Percentiles rank a stretch among this genome's conserved stretches.
Conservation (phyloP, 1,140 invertebrate species). For the Monomorium pharaonis region DNA sequence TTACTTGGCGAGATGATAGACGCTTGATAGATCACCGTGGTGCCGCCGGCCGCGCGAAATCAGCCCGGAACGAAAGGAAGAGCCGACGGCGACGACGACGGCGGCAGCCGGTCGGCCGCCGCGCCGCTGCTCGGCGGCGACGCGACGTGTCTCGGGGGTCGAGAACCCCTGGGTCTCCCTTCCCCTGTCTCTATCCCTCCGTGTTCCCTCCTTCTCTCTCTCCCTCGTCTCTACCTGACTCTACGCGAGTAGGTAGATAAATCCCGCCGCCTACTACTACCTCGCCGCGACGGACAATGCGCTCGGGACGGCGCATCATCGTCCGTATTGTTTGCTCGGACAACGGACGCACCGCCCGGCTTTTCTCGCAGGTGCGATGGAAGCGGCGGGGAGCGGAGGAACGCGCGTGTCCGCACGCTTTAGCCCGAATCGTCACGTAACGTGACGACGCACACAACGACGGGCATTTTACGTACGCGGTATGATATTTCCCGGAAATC, state of each 20-base stretch:
- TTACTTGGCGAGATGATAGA: slow-evolving; percentile 23
- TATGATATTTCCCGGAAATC: slow-evolving; percentile 41
- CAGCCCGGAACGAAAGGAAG: slow-evolving; percentile 54
- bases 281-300: slow-evolving; percentile 72
- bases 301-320: slow-evolving; percentile 76
- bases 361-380: slow-evolving; percentile 72
- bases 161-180: slow-evolving; percentile 65
- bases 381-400: slow-evolving; percentile 44
- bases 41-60: slow-evolving; percentile 58
- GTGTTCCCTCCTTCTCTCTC: slow-evolving; percentile 28
- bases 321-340: slow-evolving; percentile 76
- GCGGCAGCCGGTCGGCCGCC: slow-evolving; percentile 40
- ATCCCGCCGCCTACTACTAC: slow-evolving; percentile 76
- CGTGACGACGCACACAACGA: not conserved
- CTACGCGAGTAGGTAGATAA: slow-evolving; percentile 78
- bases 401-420: slow-evolving; percentile 1
- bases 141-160: slow-evolving; percentile 66
- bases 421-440: not conserved
- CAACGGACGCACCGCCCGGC: slow-evolving; percentile 66
- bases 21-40: slow-evolving; percentile 17
- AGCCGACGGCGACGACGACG: slow-evolving; percentile 58
- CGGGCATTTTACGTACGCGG: too few species aligned
- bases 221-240: slow-evolving; percentile 69
- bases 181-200: not conserved
- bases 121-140: not conserved